Evolutionary conservation across 2,797 vertebrate species (phyloP).

Genomic region (Micrastur ruficollis): DNA sequence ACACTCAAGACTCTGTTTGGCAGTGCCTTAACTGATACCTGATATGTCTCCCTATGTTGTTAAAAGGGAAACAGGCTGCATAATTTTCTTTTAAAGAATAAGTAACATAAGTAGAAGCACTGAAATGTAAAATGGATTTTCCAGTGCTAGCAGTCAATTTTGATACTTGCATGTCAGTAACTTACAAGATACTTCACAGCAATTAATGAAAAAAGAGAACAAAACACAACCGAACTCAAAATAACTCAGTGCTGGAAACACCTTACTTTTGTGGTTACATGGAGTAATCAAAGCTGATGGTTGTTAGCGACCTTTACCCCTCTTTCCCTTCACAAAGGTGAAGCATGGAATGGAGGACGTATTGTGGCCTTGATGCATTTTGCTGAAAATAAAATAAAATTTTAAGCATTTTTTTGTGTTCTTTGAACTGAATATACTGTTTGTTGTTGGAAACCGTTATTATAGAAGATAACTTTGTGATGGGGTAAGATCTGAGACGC

Average conservation of each 20-base stretch:
- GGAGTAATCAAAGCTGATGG: neutral
- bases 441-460: neutral
- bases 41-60: neutral
- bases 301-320: neutral
- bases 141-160: constrained; percentile 30
- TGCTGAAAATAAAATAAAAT: neutral
- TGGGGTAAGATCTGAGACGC: neutral
- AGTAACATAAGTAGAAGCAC: constrained; percentile 7
- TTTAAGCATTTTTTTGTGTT: neutral
- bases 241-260: neutral
- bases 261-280: neutral
- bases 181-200: neutral
- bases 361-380: neutral
- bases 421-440: constrained; percentile 4
- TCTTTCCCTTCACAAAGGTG: neutral
- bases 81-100: constrained; percentile 54
- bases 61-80: constrained; percentile 35
- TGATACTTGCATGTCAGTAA: neutral
- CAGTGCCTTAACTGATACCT: constrained; percentile 15
- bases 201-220: neutral
- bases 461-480: neutral
- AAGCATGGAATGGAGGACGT: neutral
- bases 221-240: neutral
- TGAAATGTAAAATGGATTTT: constrained; percentile 62
- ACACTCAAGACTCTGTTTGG: constrained; percentile 29